A percentile compares a stretch with the other conserved stretches of the same genome.
Conservation (phyloP, 2,113 vertebrate species). For the Arvicanthis niloticus region DNA sequence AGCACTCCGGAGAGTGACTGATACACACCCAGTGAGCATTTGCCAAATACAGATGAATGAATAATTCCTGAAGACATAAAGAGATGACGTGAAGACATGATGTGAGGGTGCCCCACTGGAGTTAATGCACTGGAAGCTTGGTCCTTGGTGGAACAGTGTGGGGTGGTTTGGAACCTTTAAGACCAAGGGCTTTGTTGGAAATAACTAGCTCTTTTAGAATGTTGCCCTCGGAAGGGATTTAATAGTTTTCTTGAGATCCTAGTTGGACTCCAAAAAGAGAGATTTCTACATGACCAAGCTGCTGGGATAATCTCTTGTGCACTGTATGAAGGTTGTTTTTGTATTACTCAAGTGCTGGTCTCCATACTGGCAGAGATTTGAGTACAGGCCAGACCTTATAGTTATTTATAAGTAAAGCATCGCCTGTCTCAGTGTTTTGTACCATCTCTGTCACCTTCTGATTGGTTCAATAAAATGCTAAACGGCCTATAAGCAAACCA, state of each 20-base stretch:
- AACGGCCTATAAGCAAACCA: too few species aligned
- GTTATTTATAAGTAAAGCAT: too few species aligned
- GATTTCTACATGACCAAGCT: neutral
- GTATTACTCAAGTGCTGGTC: too few species aligned
- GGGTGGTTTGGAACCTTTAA: neutral
- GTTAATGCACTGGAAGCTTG: neutral
- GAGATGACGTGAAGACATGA: neutral
- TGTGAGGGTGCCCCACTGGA: neutral
- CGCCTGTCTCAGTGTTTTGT: too few species aligned
- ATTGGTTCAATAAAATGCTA: too few species aligned
- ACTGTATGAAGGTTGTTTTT: too few species aligned
- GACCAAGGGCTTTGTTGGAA: neutral
- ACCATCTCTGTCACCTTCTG: too few species aligned
- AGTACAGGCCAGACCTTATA: too few species aligned
- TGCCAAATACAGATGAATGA: neutral
- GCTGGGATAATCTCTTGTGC: too few species aligned
- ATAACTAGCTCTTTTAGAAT: neutral
- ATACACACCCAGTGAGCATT: neutral
- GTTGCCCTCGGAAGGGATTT: neutral
- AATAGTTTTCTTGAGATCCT: neutral
- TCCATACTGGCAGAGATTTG: too few species aligned
- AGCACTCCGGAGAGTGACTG: neutral
- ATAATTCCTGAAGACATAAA: neutral
- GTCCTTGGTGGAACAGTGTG: neutral
- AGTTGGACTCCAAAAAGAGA: neutral